Base-by-base conservation (phyloP, 2,888 invertebrate genomes). In the Tetragonula carbonaria region DNA sequence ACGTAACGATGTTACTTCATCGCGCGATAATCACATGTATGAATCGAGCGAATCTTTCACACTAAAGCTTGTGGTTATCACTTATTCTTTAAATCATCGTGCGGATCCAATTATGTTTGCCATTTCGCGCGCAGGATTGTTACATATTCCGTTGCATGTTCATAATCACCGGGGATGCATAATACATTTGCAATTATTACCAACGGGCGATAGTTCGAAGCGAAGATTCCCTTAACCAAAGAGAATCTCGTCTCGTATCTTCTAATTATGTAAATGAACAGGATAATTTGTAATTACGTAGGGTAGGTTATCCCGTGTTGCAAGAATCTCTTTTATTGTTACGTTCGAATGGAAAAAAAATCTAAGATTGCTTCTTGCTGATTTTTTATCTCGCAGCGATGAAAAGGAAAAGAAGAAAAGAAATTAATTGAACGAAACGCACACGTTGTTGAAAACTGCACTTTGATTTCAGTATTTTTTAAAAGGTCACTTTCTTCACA, bases 161-260 rank as follows among this genome's bases (percentile, higher is more conserved):
- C 80, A 45, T 81, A 81, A 81, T 81, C 68, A 63, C 38, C 67
- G 66, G 53, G 38, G 82, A 81, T 72, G 81, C 57, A 53, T 45
- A 81, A 81, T 75, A 75, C 57, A 62, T 63, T 55, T 33, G 81
- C 57, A 83, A 83, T 83, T 83, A 83, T 83, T 81, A 51, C 72
- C 23, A 50, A 45, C 51, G 66, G 45, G 18, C 16, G 33, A 62
- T 65, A 59, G 59, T 38, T 55, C 55, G 51, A 13, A 45, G n/a
- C 65, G 74, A 74, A 67, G 74, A 84, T 77, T 63, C 62, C 53
- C 23, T 62, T 51, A 66, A 59, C 72, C 2, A 50, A 33, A 73
- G 55, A 62, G 55, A 50, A 73, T 74, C 73, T 53, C 16, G 18
- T 57, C 23, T 53, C 73, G 73, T 73, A 45, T 66, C 66, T 62